Conservation (phyloP, 2,113 vertebrate species). For the Coptodon bakossiorum region DNA sequence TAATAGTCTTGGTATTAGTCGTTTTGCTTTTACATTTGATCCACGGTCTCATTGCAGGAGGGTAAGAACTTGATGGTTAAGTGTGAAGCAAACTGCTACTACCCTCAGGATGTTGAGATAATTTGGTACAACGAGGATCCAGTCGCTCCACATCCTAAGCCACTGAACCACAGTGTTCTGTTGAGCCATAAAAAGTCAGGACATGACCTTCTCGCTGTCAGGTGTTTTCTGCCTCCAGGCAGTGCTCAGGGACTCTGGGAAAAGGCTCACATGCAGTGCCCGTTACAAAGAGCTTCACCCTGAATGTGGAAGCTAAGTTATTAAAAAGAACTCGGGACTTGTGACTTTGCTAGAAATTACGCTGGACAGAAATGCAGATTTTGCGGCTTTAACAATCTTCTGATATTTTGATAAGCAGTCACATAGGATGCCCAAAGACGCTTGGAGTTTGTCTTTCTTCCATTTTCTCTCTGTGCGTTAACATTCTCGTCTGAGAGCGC, state of each 20-base stretch:
- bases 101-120: conserved; percentile 67
- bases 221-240: conserved; percentile 68
- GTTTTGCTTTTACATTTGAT: too few relatives aligned
- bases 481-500: too few relatives aligned
- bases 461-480: too few relatives aligned
- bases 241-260: conserved; percentile 23
- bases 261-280: conserved; percentile 63
- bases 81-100: conserved; percentile 59
- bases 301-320: conserved; percentile 56
- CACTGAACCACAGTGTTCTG: conserved; percentile 49
- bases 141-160: conserved; percentile 29
- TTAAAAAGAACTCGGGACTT: neutral
- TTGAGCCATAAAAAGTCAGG: conserved; percentile 63
- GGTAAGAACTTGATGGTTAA: conserved; percentile 60
- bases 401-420: neutral
- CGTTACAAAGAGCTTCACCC: conserved; percentile 64
- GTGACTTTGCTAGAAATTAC: neutral
- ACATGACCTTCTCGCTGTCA: conserved; percentile 36
- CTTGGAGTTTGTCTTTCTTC: neutral
- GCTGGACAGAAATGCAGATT: neutral
- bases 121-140: conserved; percentile 54
- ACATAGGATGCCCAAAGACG: neutral
- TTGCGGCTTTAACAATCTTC: neutral
- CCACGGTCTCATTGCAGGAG: conserved; percentile 9
- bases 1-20: too few relatives aligned